Base-by-base conservation (phyloP, 2,113 vertebrate genomes). In the Siniperca chuatsi region DNA sequence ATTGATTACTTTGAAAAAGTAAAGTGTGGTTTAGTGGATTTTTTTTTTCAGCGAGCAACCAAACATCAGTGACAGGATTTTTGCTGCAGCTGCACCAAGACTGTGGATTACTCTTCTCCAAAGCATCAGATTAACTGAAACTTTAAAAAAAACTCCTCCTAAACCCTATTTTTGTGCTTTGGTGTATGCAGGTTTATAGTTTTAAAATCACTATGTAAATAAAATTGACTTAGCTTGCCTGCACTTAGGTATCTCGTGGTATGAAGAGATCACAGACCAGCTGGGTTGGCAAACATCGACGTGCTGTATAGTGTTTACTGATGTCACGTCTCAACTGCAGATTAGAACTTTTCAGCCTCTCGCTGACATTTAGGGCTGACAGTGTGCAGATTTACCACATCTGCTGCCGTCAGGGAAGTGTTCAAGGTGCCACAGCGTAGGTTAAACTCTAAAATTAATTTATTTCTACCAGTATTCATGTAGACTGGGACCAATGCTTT, bases 191-290 rank as follows among this genome's bases (percentile, higher is more conserved):
- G 4, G 8, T n/a, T 65, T 50, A 11, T 16, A 58, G 8, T 68
- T 55, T 58, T 60, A 21, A 52, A 79, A 11, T 29, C 72, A 2
- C 37, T 55, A 2, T 68, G 12, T 71, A 50, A 79, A 50, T 50
- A 68, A 35, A 61, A 67, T 25, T 8, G 20, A 29, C 42, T 79
- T 57, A 42, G 29, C 71, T 42, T 4, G 20, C 16, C 46, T 64
- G 54, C 44, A 20, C 11, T 4, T 0, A 64, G 16, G 61, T 57
- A 48, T 82, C 35, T 70, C 1, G 18, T 0, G 16, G 37, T 23
- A 25, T 74, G 62, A 3, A 18, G 35, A 66, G 74, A 21, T 87
- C 40, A 40, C 15, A 48, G 23, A 75, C 52, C 88, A 82, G 84
- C 84, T 84, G 78, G 69, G 18, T 0, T 10, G 54, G 87, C 55